Evolutionary conservation across 2,888 invertebrate genomes (phyloP), one percentile per base, ranked within the genome.

Genomic region (Encarsia formosa): DNA sequence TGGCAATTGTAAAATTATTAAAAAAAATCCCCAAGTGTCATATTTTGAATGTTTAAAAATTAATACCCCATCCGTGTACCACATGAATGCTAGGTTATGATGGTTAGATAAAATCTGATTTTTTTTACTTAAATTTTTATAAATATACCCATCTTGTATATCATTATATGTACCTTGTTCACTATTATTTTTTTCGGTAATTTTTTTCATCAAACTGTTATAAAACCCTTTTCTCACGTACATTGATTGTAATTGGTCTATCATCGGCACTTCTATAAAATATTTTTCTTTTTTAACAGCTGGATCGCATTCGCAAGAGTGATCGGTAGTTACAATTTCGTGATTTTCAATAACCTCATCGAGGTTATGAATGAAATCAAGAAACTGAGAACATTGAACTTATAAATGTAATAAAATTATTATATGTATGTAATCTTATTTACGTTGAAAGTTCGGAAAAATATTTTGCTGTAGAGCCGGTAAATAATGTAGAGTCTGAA

Each of bases 1-100:
- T n/a, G 54, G 51, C 9, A 59, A 37, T 34, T 58, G 51, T 18
- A 54, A 44, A 20, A 60, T 54, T 23, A 57, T 34, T 15, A 57
- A 24, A 51, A 38, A 59, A 26, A 59, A 39, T 9, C 50, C 55
- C 57, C 57, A 59, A 5, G 57, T 49, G 39, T 37, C 46, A 34
- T 16, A 54, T 26, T 47, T 47, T 5, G 46, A 47, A 13, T 54
- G 57, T 50, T 42, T 55, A 40, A 52, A 57, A 22, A 59, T 35
- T 40, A 35, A 37, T 20, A 57, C 38, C 5, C 58, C 58, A 54
- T 59, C 54, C 3, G 48, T 39, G 19, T 47, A 47, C 44, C 38
- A 50, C 20, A 19, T 22, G 18, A 44, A 39, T 4, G 38, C n/a
- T n/a, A 43, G 5, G 40, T n/a, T n/a, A n/a, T n/a, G n/a, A n/a